A percentile compares a stretch with the other conserved stretches of the same genome.
These are phyloP conservation scores for Physeter macrocephalus DNA, from an alignment of 2,113 vertebrate genomes.

Conservation along the genomic window DNA sequence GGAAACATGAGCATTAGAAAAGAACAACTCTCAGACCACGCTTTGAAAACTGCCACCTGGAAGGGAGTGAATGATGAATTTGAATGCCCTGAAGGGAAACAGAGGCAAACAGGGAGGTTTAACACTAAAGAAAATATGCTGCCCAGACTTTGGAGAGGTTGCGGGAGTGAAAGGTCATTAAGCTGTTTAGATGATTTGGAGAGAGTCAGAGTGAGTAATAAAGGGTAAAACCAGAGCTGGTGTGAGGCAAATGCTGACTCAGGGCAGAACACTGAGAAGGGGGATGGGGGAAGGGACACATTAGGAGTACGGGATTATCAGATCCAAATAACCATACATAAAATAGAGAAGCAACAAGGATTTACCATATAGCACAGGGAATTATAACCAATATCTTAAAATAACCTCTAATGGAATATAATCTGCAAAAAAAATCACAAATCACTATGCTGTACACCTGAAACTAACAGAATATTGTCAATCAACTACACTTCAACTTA, in stretches of 20 bases:
- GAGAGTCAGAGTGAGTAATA: neutral
- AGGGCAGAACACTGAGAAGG: neutral
- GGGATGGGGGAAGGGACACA: neutral
- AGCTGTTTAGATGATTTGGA: neutral
- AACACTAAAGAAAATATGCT: neutral
- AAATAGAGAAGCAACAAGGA: neutral
- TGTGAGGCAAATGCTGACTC: neutral
- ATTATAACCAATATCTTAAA: neutral
- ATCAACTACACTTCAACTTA: neutral
- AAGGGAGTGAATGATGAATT: neutral
- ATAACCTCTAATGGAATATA: neutral
- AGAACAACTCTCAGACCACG: slow-evolving; percentile 26
- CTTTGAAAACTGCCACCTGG: neutral
- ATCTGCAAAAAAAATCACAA: neutral
- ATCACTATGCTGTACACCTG: neutral
- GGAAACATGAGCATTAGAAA: slow-evolving; percentile 27
- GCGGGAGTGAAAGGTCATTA: neutral
- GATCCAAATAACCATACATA: neutral
- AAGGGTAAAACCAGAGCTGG: neutral
- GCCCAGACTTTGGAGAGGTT: neutral
- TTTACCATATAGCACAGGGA: neutral
- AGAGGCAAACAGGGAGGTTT: neutral
- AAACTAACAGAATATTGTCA: neutral
- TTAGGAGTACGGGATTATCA: neutral
- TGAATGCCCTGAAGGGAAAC: neutral